Evolutionary conservation across 2,113 vertebrate species (phyloP).

Genomic region (Sinocyclocheilus maitianheensis): DNA sequence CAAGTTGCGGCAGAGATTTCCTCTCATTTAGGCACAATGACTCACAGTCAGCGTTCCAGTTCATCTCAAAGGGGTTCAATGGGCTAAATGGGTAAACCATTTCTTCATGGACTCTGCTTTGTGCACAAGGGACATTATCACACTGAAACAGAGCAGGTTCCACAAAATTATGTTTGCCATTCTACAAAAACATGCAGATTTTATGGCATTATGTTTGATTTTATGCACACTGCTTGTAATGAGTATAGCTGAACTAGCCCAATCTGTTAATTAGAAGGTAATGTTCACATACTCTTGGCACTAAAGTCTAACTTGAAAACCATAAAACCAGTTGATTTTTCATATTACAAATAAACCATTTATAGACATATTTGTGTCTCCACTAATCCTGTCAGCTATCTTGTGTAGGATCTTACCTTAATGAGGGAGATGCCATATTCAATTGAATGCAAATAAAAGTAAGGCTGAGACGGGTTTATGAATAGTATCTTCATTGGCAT

Average conservation of each 20-base stretch:
- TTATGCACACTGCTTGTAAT: not conserved
- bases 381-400: not conserved
- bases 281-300: not conserved
- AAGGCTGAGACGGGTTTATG: not conserved
- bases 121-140: constrained; percentile 12
- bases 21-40: constrained; percentile 14
- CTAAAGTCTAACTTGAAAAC: not conserved
- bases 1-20: constrained; percentile 1
- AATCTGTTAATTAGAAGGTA: not conserved
- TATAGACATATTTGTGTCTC: not conserved
- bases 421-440: not conserved
- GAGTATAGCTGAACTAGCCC: not conserved
- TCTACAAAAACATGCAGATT: constrained; percentile 14
- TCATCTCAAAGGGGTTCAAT: not conserved
- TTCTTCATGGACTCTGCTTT: not conserved
- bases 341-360: not conserved
- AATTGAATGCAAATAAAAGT: not conserved
- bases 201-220: not conserved
- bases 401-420: not conserved
- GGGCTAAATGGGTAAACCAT: not conserved
- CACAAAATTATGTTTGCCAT: constrained; percentile 13
- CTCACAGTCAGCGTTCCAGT: constrained; percentile 9
- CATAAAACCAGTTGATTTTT: not conserved
- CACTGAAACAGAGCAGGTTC: not conserved
- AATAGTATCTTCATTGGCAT: not conserved